Percentiles rank a stretch among this genome's conserved stretches.
Evolutionary conservation across 2,797 vertebrate species (phyloP).

Genomic region (Tenualosa ilisha): DNA sequence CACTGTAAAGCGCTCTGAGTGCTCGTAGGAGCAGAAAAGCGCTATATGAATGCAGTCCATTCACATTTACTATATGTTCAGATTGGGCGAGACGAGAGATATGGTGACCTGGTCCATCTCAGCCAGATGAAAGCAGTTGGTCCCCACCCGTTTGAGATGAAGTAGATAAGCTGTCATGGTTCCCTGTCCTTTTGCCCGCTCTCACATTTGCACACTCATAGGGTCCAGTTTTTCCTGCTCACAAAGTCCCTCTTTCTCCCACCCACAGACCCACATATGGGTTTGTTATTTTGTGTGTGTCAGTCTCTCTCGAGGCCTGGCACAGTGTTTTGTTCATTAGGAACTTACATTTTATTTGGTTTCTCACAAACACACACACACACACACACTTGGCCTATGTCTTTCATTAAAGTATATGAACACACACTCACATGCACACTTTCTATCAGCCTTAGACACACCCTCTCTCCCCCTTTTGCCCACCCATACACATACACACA

Average conservation of each 20-base stretch:
- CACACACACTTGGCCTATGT: not conserved
- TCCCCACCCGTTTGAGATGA: not conserved
- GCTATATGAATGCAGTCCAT: no score
- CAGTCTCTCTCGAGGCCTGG: not conserved
- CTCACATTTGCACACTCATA: not conserved
- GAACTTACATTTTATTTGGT: not conserved
- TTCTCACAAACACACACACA: not conserved
- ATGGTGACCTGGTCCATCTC: not conserved
- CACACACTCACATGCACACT: not conserved
- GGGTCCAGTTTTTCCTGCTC: not conserved
- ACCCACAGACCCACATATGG: not conserved
- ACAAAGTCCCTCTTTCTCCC: not conserved
- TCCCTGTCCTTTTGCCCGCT: not conserved
- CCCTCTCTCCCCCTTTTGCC: slow-evolving; percentile 33
- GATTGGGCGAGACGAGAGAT: not conserved
- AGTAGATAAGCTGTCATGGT: not conserved
- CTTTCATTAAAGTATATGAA: not conserved
- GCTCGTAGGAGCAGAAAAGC: no score
- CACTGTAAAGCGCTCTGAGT: no score
- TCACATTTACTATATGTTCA: no score
- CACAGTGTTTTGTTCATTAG: not conserved
- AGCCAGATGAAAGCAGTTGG: not conserved
- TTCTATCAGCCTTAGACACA: slow-evolving; percentile 18
- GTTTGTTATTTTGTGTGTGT: not conserved
- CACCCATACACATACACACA: not conserved